Conservation (phyloP, 2,113 vertebrate genomes). For the Tauraco erythrolophus region DNA sequence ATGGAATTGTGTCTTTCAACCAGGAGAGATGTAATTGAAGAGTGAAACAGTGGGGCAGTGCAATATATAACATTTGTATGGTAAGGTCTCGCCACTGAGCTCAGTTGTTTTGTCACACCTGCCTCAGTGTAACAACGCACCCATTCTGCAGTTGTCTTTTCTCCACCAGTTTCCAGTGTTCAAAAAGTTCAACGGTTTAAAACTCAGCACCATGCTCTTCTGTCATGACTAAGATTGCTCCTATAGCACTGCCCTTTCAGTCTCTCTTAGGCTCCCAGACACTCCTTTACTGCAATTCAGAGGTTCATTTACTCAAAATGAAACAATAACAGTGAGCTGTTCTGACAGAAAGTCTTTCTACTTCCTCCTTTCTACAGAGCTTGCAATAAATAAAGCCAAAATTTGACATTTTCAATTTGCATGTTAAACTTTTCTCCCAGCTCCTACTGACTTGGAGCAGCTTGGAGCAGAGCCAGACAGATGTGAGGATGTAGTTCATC, state of each 20-base stretch:
- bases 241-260: background rate
- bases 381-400: conserved; percentile 49
- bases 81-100: background rate
- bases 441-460: conserved; percentile 39
- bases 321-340: background rate
- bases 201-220: background rate
- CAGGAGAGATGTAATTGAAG: background rate
- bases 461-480: conserved; percentile 60
- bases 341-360: conserved; percentile 33
- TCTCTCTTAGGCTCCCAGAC: background rate
- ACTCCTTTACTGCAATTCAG: background rate
- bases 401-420: conserved; percentile 61
- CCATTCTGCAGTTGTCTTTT: background rate
- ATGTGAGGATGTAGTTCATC: conserved; percentile 60
- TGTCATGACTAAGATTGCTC: background rate
- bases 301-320: background rate
- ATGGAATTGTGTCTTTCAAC: background rate
- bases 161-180: background rate
- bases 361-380: conserved; percentile 30
- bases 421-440: conserved; percentile 34
- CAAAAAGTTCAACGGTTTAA: background rate
- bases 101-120: background rate
- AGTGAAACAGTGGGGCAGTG: background rate
- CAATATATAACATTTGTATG: background rate
- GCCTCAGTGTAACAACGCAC: background rate